These are phyloP conservation scores for Thalassarche chlororhynchos DNA, from an alignment of 2,113 vertebrate species.

Conservation along the genomic window DNA sequence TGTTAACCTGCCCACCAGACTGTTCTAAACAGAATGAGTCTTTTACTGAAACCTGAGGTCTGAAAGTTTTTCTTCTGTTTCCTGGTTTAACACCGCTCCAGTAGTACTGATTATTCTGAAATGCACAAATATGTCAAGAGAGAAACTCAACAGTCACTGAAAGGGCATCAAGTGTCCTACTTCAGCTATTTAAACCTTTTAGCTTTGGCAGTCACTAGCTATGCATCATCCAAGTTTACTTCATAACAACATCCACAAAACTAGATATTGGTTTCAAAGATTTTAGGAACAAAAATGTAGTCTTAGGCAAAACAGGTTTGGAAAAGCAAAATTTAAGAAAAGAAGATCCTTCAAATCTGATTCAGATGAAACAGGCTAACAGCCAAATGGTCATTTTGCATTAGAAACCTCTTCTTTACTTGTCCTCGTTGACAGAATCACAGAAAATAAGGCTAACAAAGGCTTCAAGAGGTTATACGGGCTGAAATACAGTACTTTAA, in stretches of 20 bases:
- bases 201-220: neutral
- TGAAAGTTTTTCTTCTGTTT: neutral
- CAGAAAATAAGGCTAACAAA: neutral
- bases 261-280: neutral
- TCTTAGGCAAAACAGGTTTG: neutral
- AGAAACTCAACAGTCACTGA: neutral
- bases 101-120: neutral
- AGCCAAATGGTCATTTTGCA: neutral
- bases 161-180: neutral
- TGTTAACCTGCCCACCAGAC: neutral
- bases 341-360: neutral
- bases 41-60: neutral
- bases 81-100: neutral
- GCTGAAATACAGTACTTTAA: neutral
- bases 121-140: neutral
- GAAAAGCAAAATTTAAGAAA: neutral
- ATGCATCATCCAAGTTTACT: neutral
- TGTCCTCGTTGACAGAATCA: neutral
- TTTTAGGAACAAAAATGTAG: neutral
- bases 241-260: neutral
- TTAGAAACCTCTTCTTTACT: neutral
- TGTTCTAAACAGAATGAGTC: neutral
- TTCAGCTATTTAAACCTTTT: neutral
- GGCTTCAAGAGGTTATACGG: neutral
- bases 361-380: neutral